These are phyloP conservation scores for Tauraco erythrolophus DNA, from an alignment of 2,113 vertebrate species.

Conservation along the genomic window DNA sequence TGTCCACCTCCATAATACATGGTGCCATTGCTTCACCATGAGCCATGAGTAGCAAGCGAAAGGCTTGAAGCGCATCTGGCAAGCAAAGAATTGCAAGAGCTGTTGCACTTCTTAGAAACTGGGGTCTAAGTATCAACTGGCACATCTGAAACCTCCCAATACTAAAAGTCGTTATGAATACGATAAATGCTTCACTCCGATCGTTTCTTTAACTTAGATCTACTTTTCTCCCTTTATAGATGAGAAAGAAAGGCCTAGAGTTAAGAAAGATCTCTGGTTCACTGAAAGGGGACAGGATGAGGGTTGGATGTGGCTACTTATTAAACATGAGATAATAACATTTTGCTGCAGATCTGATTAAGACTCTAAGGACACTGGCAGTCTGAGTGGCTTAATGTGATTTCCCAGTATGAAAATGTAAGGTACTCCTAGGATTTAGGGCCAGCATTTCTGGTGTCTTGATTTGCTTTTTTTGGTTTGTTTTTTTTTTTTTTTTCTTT, in stretches of 20 bases:
- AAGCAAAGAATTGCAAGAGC: neutral
- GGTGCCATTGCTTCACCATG: fast-evolving
- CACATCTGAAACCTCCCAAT: neutral
- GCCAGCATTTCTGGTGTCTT: neutral
- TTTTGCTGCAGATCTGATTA: conserved; percentile 37
- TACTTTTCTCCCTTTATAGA: neutral
- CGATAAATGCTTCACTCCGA: neutral
- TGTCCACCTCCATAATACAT: neutral
- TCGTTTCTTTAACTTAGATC: neutral
- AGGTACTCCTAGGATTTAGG: neutral
- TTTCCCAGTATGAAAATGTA: conserved; percentile 14
- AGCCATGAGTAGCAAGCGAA: neutral
- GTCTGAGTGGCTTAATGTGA: conserved; percentile 9
- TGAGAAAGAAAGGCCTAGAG: neutral
- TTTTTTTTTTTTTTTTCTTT: neutral
- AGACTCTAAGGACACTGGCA: neutral
- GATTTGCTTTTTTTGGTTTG: neutral
- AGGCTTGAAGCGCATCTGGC: neutral
- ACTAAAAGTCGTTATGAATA: neutral
- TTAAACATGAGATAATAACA: conserved; percentile 8
- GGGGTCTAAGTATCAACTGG: neutral
- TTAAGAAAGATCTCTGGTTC: neutral
- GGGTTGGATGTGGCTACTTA: neutral
- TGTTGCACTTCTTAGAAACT: fast-evolving
- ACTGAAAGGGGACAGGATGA: neutral